Conservation (phyloP, 2,888 invertebrate genomes). For the Callosobruchus maculatus region DNA sequence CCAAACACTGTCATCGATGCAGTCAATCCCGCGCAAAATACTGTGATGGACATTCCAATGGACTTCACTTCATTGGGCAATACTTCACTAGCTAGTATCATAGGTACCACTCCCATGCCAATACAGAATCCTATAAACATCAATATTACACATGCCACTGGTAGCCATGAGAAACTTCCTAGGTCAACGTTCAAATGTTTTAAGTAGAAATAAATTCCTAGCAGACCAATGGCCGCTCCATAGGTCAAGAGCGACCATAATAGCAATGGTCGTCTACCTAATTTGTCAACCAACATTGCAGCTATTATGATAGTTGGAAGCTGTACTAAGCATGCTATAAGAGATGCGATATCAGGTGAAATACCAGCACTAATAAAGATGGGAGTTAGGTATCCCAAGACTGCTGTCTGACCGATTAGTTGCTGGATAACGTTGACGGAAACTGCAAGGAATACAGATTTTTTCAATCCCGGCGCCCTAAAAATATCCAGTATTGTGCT, state of each 20-base stretch:
- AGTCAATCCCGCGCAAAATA: not conserved
- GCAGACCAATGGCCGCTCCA: slow-evolving; percentile 2
- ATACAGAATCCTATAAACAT: slow-evolving; percentile 68
- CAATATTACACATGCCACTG: slow-evolving; percentile 63
- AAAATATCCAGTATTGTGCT: not conserved
- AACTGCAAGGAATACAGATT: not conserved
- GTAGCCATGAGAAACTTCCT: slow-evolving; percentile 59
- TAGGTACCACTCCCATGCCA: slow-evolving; percentile 71
- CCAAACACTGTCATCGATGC: not conserved
- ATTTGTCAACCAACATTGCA: slow-evolving; percentile 6
- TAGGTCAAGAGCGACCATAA: slow-evolving; percentile 2
- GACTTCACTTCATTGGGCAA: slow-evolving; percentile 65
- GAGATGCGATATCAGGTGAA: not conserved
- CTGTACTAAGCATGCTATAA: slow-evolving; percentile 1
- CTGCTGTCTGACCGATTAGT: not conserved
- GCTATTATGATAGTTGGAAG: slow-evolving; percentile 4
- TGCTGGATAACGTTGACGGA: not conserved
- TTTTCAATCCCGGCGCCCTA: not conserved
- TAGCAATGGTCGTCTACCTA: slow-evolving; percentile 8
- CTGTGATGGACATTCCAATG: slow-evolving; percentile 54
- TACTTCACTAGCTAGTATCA: slow-evolving; percentile 79
- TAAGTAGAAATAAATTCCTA: slow-evolving; percentile 10
- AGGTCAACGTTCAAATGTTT: not conserved
- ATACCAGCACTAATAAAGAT: not conserved
- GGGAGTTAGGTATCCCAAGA: not conserved